Conservation (phyloP, 2,888 invertebrate species). For the Chouioia cunea region DNA sequence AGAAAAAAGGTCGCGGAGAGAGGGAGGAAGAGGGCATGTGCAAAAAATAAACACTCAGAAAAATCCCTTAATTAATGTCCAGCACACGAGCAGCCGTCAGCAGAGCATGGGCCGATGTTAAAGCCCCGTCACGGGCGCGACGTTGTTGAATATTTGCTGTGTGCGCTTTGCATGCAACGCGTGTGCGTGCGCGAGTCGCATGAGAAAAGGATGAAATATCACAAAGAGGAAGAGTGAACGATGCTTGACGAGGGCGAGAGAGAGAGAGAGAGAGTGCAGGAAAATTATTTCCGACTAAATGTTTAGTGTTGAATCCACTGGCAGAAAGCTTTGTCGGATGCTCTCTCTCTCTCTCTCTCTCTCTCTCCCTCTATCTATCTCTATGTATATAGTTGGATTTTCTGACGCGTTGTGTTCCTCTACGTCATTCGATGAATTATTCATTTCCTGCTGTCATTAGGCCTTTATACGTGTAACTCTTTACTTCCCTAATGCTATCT, state of each 20-base stretch:
- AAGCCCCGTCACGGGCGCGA: slow-evolving; percentile 46
- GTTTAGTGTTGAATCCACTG: slow-evolving; percentile 37
- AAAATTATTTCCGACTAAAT: slow-evolving; percentile 43
- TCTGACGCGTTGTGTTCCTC: no score
- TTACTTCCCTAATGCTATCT: no score
- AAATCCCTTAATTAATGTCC: slow-evolving; percentile 50
- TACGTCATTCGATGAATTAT: no score
- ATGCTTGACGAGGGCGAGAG: neutral
- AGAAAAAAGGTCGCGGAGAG: neutral
- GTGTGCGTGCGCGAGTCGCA: neutral
- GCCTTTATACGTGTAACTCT: no score
- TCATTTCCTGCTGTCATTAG: no score
- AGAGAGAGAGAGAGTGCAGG: slow-evolving; percentile 4
- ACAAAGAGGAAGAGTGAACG: slow-evolving; percentile 32
- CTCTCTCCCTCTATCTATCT: no score
- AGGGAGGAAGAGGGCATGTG: neutral
- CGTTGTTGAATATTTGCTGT: slow-evolving; percentile 36
- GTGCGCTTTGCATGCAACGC: slow-evolving; percentile 17
- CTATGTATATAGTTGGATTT: no score
- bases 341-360: no score
- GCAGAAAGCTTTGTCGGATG: slow-evolving; percentile 17
- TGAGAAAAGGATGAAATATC: slow-evolving; percentile 46
- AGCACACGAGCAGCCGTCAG: slow-evolving; percentile 42
- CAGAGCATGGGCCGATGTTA: slow-evolving; percentile 35
- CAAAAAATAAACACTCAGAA: slow-evolving; percentile 47